These are phyloP conservation scores for Raja brachyura DNA, from an alignment of 2,113 vertebrate genomes.

Conservation along the genomic window DNA sequence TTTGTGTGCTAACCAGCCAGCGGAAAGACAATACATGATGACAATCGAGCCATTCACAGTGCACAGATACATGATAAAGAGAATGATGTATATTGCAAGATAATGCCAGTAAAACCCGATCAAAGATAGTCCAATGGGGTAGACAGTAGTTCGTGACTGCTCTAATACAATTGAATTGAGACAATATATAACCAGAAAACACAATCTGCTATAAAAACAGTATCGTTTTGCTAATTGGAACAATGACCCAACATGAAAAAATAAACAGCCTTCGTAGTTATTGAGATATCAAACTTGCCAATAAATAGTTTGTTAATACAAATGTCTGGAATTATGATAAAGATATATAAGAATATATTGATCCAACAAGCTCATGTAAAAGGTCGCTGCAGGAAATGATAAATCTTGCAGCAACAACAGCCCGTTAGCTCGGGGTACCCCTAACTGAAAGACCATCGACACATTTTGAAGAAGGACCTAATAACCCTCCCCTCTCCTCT, in stretches of 20 bases:
- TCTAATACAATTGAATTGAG: not conserved
- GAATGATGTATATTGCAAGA: no score
- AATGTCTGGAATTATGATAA: conserved; percentile 1
- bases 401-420: not conserved
- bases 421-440: not conserved
- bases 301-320: not conserved
- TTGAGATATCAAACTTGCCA: conserved; percentile 9
- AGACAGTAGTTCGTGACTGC: no score
- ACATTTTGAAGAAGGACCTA: not conserved
- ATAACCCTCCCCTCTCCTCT: not conserved
- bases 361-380: not conserved
- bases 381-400: not conserved
- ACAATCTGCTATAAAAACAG: no score
- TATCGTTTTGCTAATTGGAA: not conserved
- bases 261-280: not conserved
- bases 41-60: no score
- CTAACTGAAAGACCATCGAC: not conserved
- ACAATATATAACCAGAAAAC: not conserved
- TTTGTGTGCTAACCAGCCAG: no score
- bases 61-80: no score
- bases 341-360: not conserved
- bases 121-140: no score
- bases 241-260: not conserved
- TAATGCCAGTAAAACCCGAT: no score
- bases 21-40: no score